These are phyloP conservation scores for Drosophila navojoa DNA, from an alignment of 1,140 invertebrate genomes.

Conservation along the genomic window DNA sequence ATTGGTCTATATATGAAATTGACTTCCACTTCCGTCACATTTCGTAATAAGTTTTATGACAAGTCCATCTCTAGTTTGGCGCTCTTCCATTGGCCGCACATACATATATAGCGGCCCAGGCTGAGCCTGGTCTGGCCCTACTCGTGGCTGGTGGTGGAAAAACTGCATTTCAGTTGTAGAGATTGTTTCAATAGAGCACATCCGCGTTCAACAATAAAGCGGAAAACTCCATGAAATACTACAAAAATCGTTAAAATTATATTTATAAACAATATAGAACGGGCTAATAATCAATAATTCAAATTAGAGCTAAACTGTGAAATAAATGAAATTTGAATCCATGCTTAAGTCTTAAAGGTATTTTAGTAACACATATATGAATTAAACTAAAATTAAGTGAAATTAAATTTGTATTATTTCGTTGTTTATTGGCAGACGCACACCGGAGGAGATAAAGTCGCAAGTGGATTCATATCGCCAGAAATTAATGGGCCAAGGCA, in stretches of 20 bases:
- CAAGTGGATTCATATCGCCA: constrained; percentile 92
- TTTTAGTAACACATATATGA: not conserved
- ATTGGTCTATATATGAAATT: no score
- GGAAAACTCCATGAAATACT: constrained; percentile 12
- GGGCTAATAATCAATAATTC: constrained; percentile 1
- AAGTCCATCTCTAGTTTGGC: constrained; percentile 18
- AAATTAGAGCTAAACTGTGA: not conserved
- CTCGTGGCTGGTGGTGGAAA: constrained; percentile 64
- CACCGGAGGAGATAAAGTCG: constrained; percentile 90
- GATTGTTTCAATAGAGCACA: constrained; percentile 74
- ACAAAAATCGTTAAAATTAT: not conserved
- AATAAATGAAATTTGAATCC: not conserved
- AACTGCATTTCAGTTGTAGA: constrained; percentile 81
- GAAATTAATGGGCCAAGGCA: constrained; percentile 88
- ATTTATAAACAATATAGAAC: constrained; percentile 18
- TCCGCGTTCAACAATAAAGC: constrained; percentile 37
- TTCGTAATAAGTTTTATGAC: not conserved
- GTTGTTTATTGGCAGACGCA: constrained; percentile 86
- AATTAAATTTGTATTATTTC: not conserved
- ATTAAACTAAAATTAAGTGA: not conserved
- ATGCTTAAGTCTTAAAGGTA: constrained; percentile 44
- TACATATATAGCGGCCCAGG: constrained; percentile 1
- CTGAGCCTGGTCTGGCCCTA: constrained; percentile 36
- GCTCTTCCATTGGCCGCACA: constrained; percentile 49
- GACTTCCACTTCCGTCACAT: no score